phyloP scores from a whole-genome alignment of 2,888 invertebrate species.

The Cosmia trapezina region DNA sequence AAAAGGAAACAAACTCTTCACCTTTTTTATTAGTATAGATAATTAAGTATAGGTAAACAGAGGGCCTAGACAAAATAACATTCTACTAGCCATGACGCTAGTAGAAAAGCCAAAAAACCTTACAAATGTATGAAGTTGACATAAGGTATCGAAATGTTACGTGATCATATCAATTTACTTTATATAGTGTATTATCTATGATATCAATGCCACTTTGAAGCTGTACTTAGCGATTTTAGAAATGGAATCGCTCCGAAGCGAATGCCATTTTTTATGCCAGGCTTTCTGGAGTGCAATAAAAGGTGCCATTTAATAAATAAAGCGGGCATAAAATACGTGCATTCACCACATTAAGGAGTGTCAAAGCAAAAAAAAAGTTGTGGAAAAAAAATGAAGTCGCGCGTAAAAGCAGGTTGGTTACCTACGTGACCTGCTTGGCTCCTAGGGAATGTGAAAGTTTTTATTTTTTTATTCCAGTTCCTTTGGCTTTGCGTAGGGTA shows the following conservation, averaged over 20 bases:
- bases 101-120: no score
- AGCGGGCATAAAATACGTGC: conserved; percentile 13
- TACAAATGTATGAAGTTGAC: no score
- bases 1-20: not conserved
- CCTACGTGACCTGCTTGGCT: conserved; percentile 51
- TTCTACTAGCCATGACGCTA: no score
- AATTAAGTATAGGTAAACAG: not conserved
- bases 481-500: conserved; percentile 34
- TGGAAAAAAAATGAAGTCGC: conserved; percentile 18
- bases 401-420: conserved; percentile 49
- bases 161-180: no score
- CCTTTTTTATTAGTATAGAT: not conserved
- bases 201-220: no score
- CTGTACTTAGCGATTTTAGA: no score
- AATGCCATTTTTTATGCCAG: no score
- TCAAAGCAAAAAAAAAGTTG: conserved; percentile 31
- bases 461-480: conserved; percentile 55
- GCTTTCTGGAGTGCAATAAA: conserved; percentile 18
- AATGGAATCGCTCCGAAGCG: no score
- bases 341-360: conserved; percentile 14
- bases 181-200: no score
- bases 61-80: no score
- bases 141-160: no score
- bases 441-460: conserved; percentile 56
- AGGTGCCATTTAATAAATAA: conserved; percentile 24